A percentile compares a stretch with the other conserved stretches of the same genome.
These are phyloP conservation scores for Rhea americana DNA, from an alignment of 2,113 vertebrate species.

Conservation along the genomic window DNA sequence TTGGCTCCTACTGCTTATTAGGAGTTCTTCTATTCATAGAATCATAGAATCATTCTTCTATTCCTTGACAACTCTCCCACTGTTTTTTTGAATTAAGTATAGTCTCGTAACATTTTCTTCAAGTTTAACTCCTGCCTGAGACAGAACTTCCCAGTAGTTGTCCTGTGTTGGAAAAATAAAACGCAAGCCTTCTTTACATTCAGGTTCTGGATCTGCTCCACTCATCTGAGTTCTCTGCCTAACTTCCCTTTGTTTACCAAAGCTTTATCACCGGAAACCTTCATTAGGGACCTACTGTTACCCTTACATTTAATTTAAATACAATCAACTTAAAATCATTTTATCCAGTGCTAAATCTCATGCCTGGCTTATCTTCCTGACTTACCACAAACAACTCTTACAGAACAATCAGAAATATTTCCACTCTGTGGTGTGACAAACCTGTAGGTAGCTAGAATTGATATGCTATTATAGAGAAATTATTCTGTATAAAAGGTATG, in stretches of 20 bases:
- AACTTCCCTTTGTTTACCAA: not conserved
- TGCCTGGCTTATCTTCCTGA: not conserved
- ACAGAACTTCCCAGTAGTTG: not conserved
- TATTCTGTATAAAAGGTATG: not conserved
- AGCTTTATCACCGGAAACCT: not conserved
- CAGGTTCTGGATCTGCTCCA: not conserved
- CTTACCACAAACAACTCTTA: not conserved
- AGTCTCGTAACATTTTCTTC: not conserved
- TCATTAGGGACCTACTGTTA: not conserved
- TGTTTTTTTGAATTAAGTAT: not conserved
- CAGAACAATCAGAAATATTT: slow-evolving; percentile 5
- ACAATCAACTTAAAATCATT: slow-evolving; percentile 5
- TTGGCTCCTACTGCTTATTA: not conserved
- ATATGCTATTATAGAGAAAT: not conserved
- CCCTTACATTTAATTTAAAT: not conserved
- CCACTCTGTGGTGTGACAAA: not conserved
- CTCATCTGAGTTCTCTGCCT: not conserved
- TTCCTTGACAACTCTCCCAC: not conserved
- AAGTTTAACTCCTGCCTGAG: not conserved
- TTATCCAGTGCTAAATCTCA: slow-evolving; percentile 23
- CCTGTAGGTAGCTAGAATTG: not conserved
- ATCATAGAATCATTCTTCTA: not conserved
- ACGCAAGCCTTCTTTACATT: not conserved
- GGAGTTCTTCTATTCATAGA: not conserved
- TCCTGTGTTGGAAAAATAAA: not conserved